Percentiles rank a stretch among this genome's conserved stretches.
Conservation (phyloP, 2,888 invertebrate species). For the Adineta ricciae region DNA sequence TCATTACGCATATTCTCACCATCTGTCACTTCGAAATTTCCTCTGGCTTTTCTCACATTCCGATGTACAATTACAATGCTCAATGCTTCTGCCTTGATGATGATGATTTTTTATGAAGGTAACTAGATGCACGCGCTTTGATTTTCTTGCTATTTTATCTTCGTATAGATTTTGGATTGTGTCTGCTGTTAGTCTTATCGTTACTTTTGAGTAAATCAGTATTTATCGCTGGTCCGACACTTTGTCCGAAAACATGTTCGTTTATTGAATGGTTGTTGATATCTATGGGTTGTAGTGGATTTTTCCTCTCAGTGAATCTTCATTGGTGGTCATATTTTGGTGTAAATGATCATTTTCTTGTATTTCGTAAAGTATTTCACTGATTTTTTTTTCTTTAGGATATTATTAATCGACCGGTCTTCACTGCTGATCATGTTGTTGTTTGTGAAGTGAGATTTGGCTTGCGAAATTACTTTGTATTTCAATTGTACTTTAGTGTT, state of each 20-base stretch:
- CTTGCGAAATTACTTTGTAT: background rate
- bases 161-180: background rate
- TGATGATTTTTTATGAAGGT: slow-evolving; percentile 19
- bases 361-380: too few species aligned
- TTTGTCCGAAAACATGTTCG: slow-evolving; percentile 7
- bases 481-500: background rate
- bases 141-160: too few species aligned
- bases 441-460: background rate
- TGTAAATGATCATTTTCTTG: background rate
- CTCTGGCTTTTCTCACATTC: background rate
- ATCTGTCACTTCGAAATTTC: background rate
- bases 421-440: background rate
- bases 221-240: slow-evolving; percentile 5
- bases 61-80: background rate
- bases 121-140: too few species aligned
- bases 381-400: background rate
- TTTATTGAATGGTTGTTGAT: slow-evolving; percentile 17
- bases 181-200: background rate
- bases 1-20: background rate
- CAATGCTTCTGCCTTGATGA: background rate
- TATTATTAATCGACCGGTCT: background rate
- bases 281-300: slow-evolving; percentile 5
- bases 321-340: slow-evolving; percentile 18
- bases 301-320: background rate
- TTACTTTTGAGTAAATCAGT: slow-evolving; percentile 8